These are phyloP conservation scores for Microctenopoma lineatum DNA, from an alignment of 2,797 vertebrate genomes.

Conservation along the genomic window DNA sequence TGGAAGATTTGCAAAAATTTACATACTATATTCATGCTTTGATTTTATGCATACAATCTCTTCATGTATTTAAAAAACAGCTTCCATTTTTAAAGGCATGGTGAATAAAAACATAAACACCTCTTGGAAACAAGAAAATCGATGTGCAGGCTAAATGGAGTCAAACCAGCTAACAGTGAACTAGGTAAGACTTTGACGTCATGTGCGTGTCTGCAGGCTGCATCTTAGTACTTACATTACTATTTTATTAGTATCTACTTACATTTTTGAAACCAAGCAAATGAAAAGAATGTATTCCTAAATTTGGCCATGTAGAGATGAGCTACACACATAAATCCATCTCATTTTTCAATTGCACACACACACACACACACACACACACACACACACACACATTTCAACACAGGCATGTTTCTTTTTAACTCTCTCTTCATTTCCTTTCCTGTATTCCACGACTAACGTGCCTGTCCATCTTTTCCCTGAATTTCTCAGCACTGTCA, in stretches of 20 bases:
- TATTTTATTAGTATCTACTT: neutral
- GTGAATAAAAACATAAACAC: slow-evolving; percentile 46
- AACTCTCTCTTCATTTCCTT: slow-evolving; percentile 1
- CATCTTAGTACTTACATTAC: neutral
- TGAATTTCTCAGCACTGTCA: slow-evolving; percentile 61
- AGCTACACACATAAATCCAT: neutral
- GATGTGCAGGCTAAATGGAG: slow-evolving; percentile 41
- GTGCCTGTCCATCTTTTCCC: slow-evolving; percentile 45
- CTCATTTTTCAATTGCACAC: too few species aligned
- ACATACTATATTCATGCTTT: slow-evolving; percentile 29
- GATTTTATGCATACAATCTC: slow-evolving; percentile 38
- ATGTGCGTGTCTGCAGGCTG: slow-evolving; percentile 16
- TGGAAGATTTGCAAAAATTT: slow-evolving; percentile 56
- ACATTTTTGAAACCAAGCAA: slow-evolving; percentile 6
- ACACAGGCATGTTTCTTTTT: slow-evolving; percentile 24
- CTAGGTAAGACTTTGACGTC: slow-evolving; percentile 28
- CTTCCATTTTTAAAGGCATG: slow-evolving; percentile 8
- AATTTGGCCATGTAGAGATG: neutral
- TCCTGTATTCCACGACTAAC: slow-evolving; percentile 47
- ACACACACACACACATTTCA: neutral
- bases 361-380: too few species aligned
- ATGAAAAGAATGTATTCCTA: slow-evolving; percentile 1
- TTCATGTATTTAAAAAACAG: slow-evolving; percentile 40
- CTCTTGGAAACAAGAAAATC: slow-evolving; percentile 37
- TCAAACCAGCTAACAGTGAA: slow-evolving; percentile 36